phyloP scores from a whole-genome alignment of 2,797 vertebrate species.

The Gallinago stenura region DNA sequence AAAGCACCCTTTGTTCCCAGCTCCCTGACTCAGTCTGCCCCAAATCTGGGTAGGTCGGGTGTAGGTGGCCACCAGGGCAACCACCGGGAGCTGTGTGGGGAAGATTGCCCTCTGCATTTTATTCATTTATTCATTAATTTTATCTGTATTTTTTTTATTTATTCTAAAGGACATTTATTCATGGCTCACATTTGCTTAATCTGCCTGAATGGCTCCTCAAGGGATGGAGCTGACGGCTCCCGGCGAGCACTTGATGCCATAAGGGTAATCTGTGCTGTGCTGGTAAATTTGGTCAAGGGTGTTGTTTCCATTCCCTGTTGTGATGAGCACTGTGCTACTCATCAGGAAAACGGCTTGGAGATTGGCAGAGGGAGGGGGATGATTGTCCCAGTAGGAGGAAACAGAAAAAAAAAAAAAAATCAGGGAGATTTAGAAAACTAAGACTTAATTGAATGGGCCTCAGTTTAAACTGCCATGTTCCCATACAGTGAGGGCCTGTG shows the following conservation, averaged over 20 bases:
- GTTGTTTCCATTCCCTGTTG: background rate
- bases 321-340: background rate
- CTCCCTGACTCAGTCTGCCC: background rate
- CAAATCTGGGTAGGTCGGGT: background rate
- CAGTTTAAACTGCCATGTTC: background rate
- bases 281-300: background rate
- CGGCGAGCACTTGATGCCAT: accelerated
- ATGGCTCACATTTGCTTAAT: background rate
- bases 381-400: background rate
- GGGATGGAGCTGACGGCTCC: background rate
- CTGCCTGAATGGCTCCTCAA: background rate
- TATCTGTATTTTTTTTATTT: background rate
- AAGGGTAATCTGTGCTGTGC: background rate
- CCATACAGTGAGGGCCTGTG: background rate
- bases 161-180: background rate
- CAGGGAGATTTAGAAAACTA: background rate
- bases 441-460: background rate
- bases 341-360: background rate
- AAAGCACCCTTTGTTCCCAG: background rate
- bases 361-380: background rate
- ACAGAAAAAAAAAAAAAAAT: background rate
- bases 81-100: background rate
- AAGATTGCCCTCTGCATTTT: background rate
- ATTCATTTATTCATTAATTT: too few relatives aligned
- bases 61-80: accelerated